A percentile compares a stretch with the other conserved stretches of the same genome.
phyloP scores from a whole-genome alignment of 2,888 invertebrate species.

The Meliscaeva auricollis region DNA sequence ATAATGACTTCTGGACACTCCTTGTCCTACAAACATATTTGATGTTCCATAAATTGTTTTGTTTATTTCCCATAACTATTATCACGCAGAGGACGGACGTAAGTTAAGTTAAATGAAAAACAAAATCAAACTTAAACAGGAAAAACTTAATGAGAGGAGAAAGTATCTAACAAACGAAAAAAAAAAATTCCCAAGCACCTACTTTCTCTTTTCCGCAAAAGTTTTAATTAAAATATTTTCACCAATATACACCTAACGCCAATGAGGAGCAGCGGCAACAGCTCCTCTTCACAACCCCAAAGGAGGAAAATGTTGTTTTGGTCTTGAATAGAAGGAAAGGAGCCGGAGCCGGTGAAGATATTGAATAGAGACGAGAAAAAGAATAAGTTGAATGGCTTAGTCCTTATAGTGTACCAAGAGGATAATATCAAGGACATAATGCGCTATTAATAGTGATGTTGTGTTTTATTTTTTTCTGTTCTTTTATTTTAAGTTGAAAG shows the following conservation, averaged over 20 bases:
- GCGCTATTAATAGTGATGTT: slow-evolving; percentile 69
- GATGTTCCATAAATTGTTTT: neutral
- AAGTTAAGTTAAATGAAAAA: slow-evolving; percentile 27
- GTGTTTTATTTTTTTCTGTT: slow-evolving; percentile 9
- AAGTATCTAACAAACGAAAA: neutral
- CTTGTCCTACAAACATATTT: neutral
- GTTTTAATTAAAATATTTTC: slow-evolving; percentile 75
- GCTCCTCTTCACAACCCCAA: neutral
- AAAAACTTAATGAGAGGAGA: slow-evolving; percentile 50
- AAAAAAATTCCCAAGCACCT: slow-evolving; percentile 54
- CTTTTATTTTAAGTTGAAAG: slow-evolving; percentile 20
- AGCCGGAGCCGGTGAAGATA: slow-evolving; percentile 34
- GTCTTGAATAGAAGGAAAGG: slow-evolving; percentile 17
- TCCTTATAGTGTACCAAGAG: slow-evolving; percentile 48
- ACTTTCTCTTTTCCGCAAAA: slow-evolving; percentile 65
- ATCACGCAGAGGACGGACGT: neutral
- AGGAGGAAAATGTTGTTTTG: slow-evolving; percentile 26
- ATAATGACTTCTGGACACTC: neutral
- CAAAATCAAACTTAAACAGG: slow-evolving; percentile 35
- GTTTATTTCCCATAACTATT: neutral
- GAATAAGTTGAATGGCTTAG: slow-evolving; percentile 71
- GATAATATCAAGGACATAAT: slow-evolving; percentile 74
- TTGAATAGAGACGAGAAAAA: slow-evolving; percentile 43
- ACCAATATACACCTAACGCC: slow-evolving; percentile 68
- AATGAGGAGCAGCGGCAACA: neutral